These are phyloP conservation scores for Plectrocnemia conspersa DNA, from an alignment of 1,140 invertebrate species.

Conservation along the genomic window DNA sequence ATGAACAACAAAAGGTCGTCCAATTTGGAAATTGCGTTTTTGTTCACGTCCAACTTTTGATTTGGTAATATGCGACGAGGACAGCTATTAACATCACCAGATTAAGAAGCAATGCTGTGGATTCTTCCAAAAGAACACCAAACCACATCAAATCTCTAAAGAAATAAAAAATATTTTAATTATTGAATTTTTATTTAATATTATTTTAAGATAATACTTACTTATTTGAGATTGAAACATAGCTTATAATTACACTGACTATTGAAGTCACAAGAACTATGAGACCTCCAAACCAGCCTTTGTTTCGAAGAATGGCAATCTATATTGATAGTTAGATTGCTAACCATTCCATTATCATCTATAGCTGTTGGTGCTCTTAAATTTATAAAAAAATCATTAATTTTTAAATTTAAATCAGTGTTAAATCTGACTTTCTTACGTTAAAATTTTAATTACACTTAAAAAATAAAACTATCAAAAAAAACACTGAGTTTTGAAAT, in stretches of 20 bases:
- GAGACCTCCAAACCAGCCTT: slow-evolving; percentile 64
- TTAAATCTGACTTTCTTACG: too few relatives aligned
- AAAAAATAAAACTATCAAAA: too few relatives aligned
- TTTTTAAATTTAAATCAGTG: too few relatives aligned
- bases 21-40: slow-evolving; percentile 60
- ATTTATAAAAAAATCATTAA: slow-evolving; percentile 1
- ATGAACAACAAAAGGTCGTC: slow-evolving; percentile 68
- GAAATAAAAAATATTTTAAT: not conserved
- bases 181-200: slow-evolving; percentile 6
- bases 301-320: slow-evolving; percentile 70
- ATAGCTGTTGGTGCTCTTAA: slow-evolving; percentile 45
- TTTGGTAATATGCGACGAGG: slow-evolving; percentile 55
- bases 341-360: slow-evolving; percentile 51
- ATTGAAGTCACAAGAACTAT: slow-evolving; percentile 59
- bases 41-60: slow-evolving; percentile 60
- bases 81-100: slow-evolving; percentile 53
- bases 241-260: slow-evolving; percentile 65
- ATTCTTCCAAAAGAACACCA: slow-evolving; percentile 48
- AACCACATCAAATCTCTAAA: slow-evolving; percentile 43
- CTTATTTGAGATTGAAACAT: slow-evolving; percentile 57
- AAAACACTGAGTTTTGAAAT: too few relatives aligned
- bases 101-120: slow-evolving; percentile 50
- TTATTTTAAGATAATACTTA: too few relatives aligned
- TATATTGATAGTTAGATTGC: slow-evolving; percentile 61
- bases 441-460: too few relatives aligned